Percentiles rank a stretch among this genome's conserved stretches.
phyloP scores from a whole-genome alignment of 2,113 vertebrate species.

The Xyliphius kryptos region DNA sequence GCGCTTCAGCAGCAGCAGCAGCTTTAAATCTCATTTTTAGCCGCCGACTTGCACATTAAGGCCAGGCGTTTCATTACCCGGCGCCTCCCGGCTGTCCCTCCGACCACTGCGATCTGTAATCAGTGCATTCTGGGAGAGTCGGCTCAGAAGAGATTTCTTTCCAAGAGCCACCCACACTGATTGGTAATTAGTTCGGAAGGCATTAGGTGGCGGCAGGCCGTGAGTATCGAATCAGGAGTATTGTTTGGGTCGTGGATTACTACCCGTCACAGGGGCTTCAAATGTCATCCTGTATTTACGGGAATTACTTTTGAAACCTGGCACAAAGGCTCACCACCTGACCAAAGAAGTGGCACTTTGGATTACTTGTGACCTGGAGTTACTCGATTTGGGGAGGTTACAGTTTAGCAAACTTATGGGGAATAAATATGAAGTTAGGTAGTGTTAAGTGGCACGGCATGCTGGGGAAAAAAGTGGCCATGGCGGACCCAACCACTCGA shows the following conservation, averaged over 20 bases:
- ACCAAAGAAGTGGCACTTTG: too few relatives aligned
- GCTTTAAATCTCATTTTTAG: constrained; percentile 15
- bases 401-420: too few relatives aligned
- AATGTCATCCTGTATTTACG: too few relatives aligned
- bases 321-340: too few relatives aligned
- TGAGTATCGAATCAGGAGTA: background rate
- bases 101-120: constrained; percentile 9
- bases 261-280: background rate
- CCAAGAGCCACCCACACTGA: background rate
- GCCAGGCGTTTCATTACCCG: background rate
- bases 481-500: too few relatives aligned
- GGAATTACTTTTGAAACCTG: too few relatives aligned
- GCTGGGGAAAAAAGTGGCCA: too few relatives aligned
- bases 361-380: too few relatives aligned
- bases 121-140: background rate
- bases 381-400: too few relatives aligned
- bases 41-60: background rate
- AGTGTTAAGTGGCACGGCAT: too few relatives aligned
- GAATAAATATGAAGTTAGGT: too few relatives aligned
- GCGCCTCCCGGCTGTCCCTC: background rate
- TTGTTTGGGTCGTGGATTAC: background rate
- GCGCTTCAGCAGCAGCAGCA: background rate
- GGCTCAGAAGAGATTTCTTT: background rate
- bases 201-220: background rate
- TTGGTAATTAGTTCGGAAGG: background rate